Evolutionary conservation across 2,113 vertebrate species (phyloP).

Genomic region (Asarcornis scutulata): DNA sequence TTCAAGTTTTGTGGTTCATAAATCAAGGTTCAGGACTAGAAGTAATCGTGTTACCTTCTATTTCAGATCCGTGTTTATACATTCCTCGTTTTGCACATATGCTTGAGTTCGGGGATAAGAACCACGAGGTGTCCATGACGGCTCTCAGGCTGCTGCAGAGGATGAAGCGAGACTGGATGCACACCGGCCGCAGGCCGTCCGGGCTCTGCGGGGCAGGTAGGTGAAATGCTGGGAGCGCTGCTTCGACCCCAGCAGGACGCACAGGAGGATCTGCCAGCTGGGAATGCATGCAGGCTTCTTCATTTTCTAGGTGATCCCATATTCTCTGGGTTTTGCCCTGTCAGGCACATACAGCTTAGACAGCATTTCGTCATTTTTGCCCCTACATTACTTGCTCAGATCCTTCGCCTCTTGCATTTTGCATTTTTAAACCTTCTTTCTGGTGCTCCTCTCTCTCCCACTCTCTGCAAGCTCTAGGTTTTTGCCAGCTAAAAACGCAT

Average conservation of each 20-base stretch:
- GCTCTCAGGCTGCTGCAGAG: slow-evolving; percentile 92
- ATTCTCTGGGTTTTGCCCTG: background rate
- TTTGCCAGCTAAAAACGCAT: slow-evolving; percentile 37
- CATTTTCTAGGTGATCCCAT: background rate
- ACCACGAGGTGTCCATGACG: slow-evolving; percentile 97
- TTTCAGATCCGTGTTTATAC: slow-evolving; percentile 92
- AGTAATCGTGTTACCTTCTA: background rate
- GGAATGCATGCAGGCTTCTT: background rate
- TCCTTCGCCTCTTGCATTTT: background rate
- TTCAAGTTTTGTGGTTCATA: fast-evolving
- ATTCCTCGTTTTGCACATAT: slow-evolving; percentile 97
- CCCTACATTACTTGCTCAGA: background rate
- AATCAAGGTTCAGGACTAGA: background rate
- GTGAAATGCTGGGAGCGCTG: fast-evolving
- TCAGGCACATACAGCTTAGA: background rate
- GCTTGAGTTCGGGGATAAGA: slow-evolving; percentile 97
- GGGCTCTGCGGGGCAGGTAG: slow-evolving; percentile 96
- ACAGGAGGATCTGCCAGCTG: background rate
- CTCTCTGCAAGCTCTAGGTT: background rate
- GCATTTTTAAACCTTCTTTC: background rate
- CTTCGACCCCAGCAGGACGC: fast-evolving
- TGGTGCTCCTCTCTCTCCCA: background rate
- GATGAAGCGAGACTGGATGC: slow-evolving; percentile 99
- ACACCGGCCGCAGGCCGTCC: slow-evolving; percentile 92
- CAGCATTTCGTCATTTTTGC: background rate